Evolutionary conservation across 2,113 vertebrate species (phyloP).

Genomic region (Salvelinus sp.): DNA sequence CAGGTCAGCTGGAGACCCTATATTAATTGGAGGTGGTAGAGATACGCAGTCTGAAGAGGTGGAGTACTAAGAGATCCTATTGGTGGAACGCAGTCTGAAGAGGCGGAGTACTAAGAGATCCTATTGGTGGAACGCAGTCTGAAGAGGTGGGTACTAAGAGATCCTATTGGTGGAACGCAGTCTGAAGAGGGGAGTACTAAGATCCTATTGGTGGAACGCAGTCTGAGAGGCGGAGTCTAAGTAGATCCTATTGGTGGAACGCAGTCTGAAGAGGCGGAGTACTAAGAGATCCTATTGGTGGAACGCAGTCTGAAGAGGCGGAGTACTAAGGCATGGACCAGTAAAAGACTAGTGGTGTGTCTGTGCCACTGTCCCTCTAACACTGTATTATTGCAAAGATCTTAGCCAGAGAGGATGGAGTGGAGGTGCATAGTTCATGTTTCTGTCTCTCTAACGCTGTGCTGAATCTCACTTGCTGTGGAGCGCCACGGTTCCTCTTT

Average conservation of each 20-base stretch:
- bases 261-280: neutral
- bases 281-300: neutral
- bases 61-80: no score
- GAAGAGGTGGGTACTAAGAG: no score
- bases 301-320: neutral
- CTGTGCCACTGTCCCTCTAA: constrained; percentile 16
- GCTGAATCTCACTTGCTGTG: neutral
- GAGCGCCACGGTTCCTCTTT: no score
- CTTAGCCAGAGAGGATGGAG: constrained; percentile 54
- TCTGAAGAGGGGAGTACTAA: no score
- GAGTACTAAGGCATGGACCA: neutral
- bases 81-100: no score
- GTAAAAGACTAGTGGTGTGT: neutral
- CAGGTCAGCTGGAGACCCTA: neutral
- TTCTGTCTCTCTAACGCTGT: neutral
- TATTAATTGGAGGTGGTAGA: no score
- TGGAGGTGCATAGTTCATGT: constrained; percentile 72
- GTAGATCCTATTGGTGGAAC: neutral
- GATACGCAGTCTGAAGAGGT: no score
- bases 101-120: no score
- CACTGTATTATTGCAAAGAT: constrained; percentile 72
- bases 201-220: neutral
- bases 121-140: no score
- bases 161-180: no score
- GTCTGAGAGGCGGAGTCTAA: neutral